These are phyloP conservation scores for Nezara viridula DNA, from an alignment of 2,888 invertebrate species.

Conservation along the genomic window DNA sequence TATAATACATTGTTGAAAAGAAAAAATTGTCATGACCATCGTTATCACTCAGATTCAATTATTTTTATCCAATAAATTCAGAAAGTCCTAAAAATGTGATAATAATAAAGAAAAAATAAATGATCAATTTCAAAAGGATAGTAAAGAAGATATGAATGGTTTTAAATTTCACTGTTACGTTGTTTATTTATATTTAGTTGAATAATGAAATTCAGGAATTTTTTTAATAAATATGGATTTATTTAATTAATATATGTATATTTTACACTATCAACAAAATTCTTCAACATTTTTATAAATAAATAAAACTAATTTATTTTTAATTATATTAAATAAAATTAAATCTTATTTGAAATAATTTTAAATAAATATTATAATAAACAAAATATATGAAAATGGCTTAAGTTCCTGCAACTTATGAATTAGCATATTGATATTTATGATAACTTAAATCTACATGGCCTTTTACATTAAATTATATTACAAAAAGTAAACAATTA, in stretches of 20 bases:
- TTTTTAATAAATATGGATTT: not conserved
- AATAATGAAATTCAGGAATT: not conserved
- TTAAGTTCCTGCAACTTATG: not conserved
- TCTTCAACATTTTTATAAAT: not conserved
- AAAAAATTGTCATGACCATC: no score
- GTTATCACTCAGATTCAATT: no score
- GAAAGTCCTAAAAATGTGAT: no score
- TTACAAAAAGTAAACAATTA: not conserved
- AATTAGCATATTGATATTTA: not conserved
- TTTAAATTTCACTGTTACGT: no score
- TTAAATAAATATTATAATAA: slow-evolving; percentile 4
- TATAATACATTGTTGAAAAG: no score
- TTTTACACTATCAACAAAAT: not conserved
- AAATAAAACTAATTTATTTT: not conserved
- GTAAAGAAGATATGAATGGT: no score
- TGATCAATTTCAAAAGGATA: no score
- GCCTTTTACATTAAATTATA: not conserved
- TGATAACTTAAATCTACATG: not conserved
- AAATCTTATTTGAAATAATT: not conserved
- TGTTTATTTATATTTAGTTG: not conserved
- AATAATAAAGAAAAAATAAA: no score
- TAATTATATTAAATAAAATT: not conserved
- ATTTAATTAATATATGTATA: not conserved
- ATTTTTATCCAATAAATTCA: no score
- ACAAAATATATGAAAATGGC: not conserved